These are phyloP conservation scores for Periplaneta americana DNA, from an alignment of 1,140 invertebrate species.

Conservation along the genomic window DNA sequence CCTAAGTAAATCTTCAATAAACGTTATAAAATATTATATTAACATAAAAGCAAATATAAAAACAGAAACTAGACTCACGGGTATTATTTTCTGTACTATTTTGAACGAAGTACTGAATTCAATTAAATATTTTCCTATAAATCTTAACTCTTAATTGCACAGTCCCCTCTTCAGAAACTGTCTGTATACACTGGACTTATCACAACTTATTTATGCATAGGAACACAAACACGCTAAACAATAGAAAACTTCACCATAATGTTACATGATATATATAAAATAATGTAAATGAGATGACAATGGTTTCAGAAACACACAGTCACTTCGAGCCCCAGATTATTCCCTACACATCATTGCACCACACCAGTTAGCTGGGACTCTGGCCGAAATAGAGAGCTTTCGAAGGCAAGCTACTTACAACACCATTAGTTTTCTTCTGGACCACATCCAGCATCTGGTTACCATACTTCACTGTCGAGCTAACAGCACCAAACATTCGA, in stretches of 20 bases:
- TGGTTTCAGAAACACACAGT: not conserved
- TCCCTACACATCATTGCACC: not conserved
- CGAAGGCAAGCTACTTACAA: constrained; percentile 24
- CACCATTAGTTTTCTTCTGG: constrained; percentile 45
- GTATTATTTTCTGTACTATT: not conserved
- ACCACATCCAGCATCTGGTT: constrained; percentile 50
- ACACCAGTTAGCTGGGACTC: not conserved
- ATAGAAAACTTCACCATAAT: not conserved
- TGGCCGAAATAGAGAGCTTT: constrained; percentile 11
- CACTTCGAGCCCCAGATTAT: not conserved
- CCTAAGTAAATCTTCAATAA: too few relatives aligned
- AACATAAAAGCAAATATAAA: too few relatives aligned
- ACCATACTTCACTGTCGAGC: constrained; percentile 52
- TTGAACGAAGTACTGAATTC: not conserved
- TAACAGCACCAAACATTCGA: constrained; percentile 49
- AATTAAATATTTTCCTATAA: not conserved
- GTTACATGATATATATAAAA: not conserved
- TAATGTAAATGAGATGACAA: not conserved
- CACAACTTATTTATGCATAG: not conserved
- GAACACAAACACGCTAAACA: not conserved
- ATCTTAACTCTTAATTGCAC: too few relatives aligned
- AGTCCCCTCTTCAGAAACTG: not conserved
- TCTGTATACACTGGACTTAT: not conserved
- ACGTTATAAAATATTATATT: too few relatives aligned
- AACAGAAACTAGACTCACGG: not conserved